A percentile compares a stretch with the other conserved stretches of the same genome.
phyloP scores from a whole-genome alignment of 2,113 vertebrate genomes.

The Mustela nigripes region DNA sequence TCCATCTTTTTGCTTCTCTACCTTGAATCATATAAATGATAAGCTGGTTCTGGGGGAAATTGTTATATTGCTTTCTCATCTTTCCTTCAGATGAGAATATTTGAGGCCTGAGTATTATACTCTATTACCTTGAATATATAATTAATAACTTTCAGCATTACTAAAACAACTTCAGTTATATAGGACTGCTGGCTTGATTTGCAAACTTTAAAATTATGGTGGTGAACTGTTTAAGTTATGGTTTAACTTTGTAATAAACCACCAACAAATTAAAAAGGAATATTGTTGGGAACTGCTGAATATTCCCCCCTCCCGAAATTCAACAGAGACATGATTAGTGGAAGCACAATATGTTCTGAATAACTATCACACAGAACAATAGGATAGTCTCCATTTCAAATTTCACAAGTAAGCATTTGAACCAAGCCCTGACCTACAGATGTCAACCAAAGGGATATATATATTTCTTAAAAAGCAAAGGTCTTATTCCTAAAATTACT shows the following conservation, averaged over 20 bases:
- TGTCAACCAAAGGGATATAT: neutral
- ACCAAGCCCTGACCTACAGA: neutral
- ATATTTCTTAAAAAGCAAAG: neutral
- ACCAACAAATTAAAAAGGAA: neutral
- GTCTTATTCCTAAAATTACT: neutral
- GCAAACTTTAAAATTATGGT: constrained; percentile 11
- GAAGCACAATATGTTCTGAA: neutral
- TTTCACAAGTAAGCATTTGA: neutral
- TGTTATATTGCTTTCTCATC: neutral
- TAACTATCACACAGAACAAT: neutral
- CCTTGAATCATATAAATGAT: neutral
- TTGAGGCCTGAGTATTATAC: neutral
- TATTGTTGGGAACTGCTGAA: neutral
- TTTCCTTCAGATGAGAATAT: neutral
- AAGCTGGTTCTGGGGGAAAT: neutral
- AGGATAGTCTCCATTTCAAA: neutral
- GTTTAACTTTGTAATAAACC: constrained; percentile 16
- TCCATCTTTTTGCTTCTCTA: neutral
- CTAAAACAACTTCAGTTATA: neutral
- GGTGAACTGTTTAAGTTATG: neutral
- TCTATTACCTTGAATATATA: neutral
- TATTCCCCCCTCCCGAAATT: neutral
- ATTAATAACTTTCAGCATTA: neutral
- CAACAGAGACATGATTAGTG: neutral
- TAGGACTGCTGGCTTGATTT: neutral